A percentile compares a stretch with the other conserved stretches of the same genome.
Evolutionary conservation across 2,888 invertebrate species (phyloP).

Genomic region (Fragum fragum): DNA sequence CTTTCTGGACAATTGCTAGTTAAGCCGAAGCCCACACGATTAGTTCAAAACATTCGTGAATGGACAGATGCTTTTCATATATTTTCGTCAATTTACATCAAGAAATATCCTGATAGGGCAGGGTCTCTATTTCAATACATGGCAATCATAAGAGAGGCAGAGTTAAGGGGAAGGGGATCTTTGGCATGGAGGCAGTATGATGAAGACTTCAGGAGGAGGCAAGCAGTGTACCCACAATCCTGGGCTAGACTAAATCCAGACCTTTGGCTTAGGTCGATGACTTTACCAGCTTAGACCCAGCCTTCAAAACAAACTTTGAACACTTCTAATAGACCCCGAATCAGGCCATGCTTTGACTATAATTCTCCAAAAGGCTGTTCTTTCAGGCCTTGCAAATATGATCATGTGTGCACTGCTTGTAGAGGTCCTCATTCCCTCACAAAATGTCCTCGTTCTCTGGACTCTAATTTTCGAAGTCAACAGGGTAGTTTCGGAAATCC

Average conservation of each 20-base stretch:
- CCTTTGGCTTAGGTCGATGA: conserved; percentile 21
- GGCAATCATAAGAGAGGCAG: conserved; percentile 17
- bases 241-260: conserved; percentile 34
- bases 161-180: not conserved
- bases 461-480: not conserved
- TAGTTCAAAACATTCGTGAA: no score
- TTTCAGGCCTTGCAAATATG: not conserved
- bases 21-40: no score
- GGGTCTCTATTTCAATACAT: conserved; percentile 24
- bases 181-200: conserved; percentile 32
- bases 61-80: no score
- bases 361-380: not conserved
- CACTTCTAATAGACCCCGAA: not conserved
- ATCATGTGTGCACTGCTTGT: conserved; percentile 17
- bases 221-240: conserved; percentile 25
- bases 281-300: not conserved
- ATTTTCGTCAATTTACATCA: no score
- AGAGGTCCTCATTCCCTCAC: not conserved
- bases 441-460: conserved; percentile 7
- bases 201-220: conserved; percentile 28
- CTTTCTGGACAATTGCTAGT: no score
- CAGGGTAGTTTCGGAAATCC: no score
- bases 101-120: no score
- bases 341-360: not conserved
- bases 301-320: not conserved